These are phyloP conservation scores for Rutpela maculata DNA, from an alignment of 2,888 invertebrate genomes.

Conservation along the genomic window DNA sequence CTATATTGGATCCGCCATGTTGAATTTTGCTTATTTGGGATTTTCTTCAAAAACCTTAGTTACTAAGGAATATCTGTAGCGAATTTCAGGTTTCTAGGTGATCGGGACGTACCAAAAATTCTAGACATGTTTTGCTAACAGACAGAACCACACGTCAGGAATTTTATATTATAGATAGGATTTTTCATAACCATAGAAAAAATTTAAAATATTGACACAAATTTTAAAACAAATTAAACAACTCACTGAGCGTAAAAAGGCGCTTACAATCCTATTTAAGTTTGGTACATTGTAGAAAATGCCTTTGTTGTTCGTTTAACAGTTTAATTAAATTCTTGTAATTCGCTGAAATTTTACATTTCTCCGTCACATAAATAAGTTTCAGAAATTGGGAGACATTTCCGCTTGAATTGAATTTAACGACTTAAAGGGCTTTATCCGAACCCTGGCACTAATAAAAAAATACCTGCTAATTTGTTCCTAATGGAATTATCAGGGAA, in stretches of 20 bases:
- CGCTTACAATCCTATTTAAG: slow-evolving; percentile 1
- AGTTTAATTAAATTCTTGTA: slow-evolving; percentile 28
- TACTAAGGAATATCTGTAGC: too few species aligned
- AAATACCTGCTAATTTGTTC: slow-evolving; percentile 5
- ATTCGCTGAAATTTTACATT: slow-evolving; percentile 4
- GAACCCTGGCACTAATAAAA: background rate
- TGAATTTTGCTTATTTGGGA: too few species aligned
- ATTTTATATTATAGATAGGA: too few species aligned
- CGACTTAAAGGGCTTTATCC: slow-evolving; percentile 2
- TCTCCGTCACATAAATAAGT: slow-evolving; percentile 14
- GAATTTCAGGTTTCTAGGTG: too few species aligned
- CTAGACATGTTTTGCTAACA: too few species aligned
- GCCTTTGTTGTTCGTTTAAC: slow-evolving; percentile 16
- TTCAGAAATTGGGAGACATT: slow-evolving; percentile 4
- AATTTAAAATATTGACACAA: too few species aligned
- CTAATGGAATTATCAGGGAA: background rate
- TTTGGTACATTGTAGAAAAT: background rate
- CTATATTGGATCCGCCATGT: too few species aligned
- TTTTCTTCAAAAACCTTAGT: too few species aligned
- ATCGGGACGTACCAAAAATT: too few species aligned
- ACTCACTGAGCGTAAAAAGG: background rate
- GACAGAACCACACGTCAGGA: too few species aligned
- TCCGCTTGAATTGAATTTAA: slow-evolving; percentile 17
- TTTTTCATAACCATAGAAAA: too few species aligned
- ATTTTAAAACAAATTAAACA: background rate